A percentile compares a stretch with the other conserved stretches of the same genome.
Conservation (phyloP, 2,797 vertebrate species). For the Gymnodraco acuticeps region DNA sequence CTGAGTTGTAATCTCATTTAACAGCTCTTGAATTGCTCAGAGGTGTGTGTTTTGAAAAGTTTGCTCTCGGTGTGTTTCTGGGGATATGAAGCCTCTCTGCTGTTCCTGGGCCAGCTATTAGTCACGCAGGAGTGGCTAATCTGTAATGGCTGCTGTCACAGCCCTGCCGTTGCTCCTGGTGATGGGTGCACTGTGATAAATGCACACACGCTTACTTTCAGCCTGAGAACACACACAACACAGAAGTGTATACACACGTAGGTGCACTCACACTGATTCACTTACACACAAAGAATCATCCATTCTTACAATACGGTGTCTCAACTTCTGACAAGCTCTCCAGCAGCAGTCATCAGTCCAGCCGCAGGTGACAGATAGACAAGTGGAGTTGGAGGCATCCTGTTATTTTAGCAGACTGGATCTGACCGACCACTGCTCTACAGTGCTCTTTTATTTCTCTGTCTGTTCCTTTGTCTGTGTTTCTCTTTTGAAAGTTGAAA, state of each 20-base stretch:
- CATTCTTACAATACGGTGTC: constrained; percentile 54
- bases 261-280: constrained; percentile 54
- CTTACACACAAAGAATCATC: constrained; percentile 61
- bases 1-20: constrained; percentile 76
- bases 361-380: constrained; percentile 62
- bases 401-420: constrained; percentile 24
- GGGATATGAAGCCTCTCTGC: constrained; percentile 64
- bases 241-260: constrained; percentile 56
- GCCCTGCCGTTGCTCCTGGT: constrained; percentile 69
- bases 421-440: constrained; percentile 36
- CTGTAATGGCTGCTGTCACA: constrained; percentile 83
- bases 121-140: constrained; percentile 80
- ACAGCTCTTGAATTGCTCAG: constrained; percentile 72
- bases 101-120: constrained; percentile 79
- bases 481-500: neutral
- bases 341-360: constrained; percentile 53
- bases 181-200: constrained; percentile 72
- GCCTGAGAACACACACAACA: constrained; percentile 54
- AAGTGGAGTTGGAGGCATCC: constrained; percentile 42
- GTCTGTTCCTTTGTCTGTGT: neutral
- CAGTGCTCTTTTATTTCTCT: constrained; percentile 15
- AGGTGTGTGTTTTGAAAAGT: constrained; percentile 74
- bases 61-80: constrained; percentile 56
- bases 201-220: constrained; percentile 61
- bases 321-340: constrained; percentile 62